phyloP scores from a whole-genome alignment of 2,888 invertebrate species.

The Hypselothyrea guttata region DNA sequence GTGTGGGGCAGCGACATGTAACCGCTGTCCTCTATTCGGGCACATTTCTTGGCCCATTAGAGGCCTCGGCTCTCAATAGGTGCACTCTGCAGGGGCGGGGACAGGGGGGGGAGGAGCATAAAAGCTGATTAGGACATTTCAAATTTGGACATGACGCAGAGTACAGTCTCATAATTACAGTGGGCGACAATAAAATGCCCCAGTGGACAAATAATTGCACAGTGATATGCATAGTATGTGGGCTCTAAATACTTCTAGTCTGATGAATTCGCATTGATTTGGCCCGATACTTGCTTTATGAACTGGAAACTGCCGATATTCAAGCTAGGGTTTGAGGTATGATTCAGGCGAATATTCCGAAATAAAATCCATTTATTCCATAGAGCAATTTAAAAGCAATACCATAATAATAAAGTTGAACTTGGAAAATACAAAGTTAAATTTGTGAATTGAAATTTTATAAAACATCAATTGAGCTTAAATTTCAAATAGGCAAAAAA shows the following conservation, averaged over 20 bases:
- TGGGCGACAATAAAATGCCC: constrained; percentile 57
- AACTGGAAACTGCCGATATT: constrained; percentile 31
- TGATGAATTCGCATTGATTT: constrained; percentile 25
- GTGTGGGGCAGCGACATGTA: constrained; percentile 50
- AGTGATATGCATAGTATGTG: constrained; percentile 9
- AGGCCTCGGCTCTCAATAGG: constrained; percentile 69
- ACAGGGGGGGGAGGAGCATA: constrained; percentile 39
- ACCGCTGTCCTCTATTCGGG: constrained; percentile 51
- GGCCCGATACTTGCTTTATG: constrained; percentile 21
- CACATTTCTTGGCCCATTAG: constrained; percentile 51
- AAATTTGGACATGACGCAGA: constrained; percentile 48
- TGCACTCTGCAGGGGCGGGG: constrained; percentile 22
- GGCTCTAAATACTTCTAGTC: constrained; percentile 19
- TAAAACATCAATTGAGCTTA: too few relatives aligned
- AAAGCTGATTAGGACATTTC: constrained; percentile 73
- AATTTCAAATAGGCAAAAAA: too few relatives aligned
- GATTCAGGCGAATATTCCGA: too few relatives aligned
- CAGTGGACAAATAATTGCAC: constrained; percentile 51
- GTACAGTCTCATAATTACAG: constrained; percentile 61
- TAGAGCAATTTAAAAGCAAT: too few relatives aligned
- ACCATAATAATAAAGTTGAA: too few relatives aligned
- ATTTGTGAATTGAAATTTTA: too few relatives aligned
- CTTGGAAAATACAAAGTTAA: too few relatives aligned
- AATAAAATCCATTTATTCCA: too few relatives aligned
- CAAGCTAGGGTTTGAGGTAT: too few relatives aligned